These are phyloP conservation scores for Urocyon cinereoargenteus DNA, from an alignment of 2,797 vertebrate genomes.

Conservation along the genomic window DNA sequence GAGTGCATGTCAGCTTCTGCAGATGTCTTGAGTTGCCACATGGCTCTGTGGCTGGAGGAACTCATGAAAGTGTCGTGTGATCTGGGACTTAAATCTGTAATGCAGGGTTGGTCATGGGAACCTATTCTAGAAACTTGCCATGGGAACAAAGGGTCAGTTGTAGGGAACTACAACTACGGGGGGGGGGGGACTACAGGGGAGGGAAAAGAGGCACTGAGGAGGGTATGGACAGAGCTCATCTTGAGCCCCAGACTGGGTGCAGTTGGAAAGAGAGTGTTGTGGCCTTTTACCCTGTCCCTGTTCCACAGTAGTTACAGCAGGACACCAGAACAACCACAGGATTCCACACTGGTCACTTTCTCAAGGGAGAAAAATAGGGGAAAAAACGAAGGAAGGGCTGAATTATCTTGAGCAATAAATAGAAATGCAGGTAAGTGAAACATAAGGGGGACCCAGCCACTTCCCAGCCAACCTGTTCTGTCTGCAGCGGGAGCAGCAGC, in stretches of 20 bases:
- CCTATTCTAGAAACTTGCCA: background rate
- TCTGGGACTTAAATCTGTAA: background rate
- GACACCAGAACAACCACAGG: background rate
- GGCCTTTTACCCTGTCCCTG: background rate
- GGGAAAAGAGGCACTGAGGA: background rate
- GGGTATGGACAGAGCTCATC: no score
- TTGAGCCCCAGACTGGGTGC: background rate
- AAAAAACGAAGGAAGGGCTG: background rate
- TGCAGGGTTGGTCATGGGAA: background rate
- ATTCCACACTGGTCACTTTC: no score
- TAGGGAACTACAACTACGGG: background rate
- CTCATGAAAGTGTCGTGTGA: background rate
- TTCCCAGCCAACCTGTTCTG: no score
- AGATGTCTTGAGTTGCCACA: background rate
- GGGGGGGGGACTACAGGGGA: no score
- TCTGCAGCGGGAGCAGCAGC: background rate
- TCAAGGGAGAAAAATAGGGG: background rate
- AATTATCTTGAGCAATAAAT: background rate
- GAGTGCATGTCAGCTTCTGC: background rate
- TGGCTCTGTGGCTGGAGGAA: background rate
- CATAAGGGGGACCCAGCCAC: accelerated
- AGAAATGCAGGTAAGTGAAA: background rate
- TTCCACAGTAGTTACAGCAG: background rate
- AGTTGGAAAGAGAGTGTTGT: no score
- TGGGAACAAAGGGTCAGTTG: background rate